These are phyloP conservation scores for Motacilla tschutschensis DNA, from an alignment of 2,113 vertebrate genomes.

Conservation along the genomic window DNA sequence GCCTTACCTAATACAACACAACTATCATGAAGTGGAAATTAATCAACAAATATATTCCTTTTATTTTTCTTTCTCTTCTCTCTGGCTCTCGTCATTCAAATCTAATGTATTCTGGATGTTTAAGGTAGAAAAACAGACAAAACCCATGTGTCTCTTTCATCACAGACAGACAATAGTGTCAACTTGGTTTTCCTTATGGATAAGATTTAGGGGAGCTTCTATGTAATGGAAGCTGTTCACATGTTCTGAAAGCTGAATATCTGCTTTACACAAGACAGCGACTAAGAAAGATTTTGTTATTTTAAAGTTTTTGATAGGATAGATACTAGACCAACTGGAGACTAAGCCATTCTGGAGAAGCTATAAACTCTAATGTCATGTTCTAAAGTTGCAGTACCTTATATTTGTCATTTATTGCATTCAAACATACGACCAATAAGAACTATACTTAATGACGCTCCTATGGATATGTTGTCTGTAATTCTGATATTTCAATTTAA, in stretches of 20 bases:
- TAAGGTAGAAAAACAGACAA: neutral
- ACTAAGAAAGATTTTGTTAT: neutral
- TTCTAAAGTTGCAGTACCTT: neutral
- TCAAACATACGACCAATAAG: neutral
- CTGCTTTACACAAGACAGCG: neutral
- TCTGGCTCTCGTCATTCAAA: neutral
- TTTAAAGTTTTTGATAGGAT: neutral
- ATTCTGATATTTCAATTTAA: neutral
- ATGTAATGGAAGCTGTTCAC: neutral
- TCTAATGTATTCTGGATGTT: neutral
- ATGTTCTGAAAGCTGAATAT: neutral
- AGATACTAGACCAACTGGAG: neutral
- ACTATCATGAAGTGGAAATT: neutral
- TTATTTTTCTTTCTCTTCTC: neutral
- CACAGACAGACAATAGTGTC: neutral
- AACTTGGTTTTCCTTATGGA: neutral
- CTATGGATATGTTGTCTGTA: neutral
- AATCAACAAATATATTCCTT: neutral
- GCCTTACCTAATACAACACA: neutral
- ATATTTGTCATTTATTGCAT: neutral
- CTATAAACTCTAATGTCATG: accelerated
- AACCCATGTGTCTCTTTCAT: neutral
- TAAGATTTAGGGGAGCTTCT: neutral
- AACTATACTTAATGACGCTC: neutral
- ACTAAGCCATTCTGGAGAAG: neutral